Percentiles rank a stretch among this genome's conserved stretches.
phyloP scores from a whole-genome alignment of 2,113 vertebrate genomes.

The Promerops cafer region DNA sequence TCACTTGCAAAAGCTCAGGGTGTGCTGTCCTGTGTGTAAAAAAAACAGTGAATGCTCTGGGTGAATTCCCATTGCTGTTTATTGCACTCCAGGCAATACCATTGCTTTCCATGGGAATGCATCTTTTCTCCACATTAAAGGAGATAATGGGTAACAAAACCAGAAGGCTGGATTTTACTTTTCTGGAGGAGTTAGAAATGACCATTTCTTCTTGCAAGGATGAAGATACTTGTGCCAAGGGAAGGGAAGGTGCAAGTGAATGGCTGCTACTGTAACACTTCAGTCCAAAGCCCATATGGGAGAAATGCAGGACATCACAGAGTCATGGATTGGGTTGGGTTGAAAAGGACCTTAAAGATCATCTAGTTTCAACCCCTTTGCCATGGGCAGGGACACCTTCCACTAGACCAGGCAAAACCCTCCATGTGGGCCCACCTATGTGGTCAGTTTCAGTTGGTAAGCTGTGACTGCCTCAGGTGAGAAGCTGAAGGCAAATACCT shows the following conservation, averaged over 20 bases:
- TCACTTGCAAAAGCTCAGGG: not conserved
- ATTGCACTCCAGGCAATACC: not conserved
- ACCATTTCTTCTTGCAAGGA: not conserved
- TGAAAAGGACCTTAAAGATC: not conserved
- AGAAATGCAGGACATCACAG: too few species aligned
- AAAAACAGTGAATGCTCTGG: not conserved
- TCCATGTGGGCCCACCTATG: not conserved
- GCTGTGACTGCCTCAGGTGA: not conserved
- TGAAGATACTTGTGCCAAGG: not conserved
- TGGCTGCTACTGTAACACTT: fast-evolving
- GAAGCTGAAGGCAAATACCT: not conserved
- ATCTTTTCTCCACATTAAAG: not conserved
- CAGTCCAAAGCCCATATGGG: not conserved
- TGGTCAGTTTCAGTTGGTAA: not conserved
- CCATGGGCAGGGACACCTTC: not conserved
- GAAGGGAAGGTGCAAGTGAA: not conserved
- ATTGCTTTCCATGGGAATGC: not conserved
- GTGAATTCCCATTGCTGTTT: not conserved
- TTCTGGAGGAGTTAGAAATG: not conserved
- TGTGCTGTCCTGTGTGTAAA: not conserved
- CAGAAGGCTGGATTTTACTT: not conserved
- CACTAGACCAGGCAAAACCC: not conserved
- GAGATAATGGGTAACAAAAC: not conserved
- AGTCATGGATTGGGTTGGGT: not conserved
- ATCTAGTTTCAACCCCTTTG: not conserved